These are phyloP conservation scores for Rhyacophila evoluta DNA, from an alignment of 2,888 invertebrate genomes.

Conservation along the genomic window DNA sequence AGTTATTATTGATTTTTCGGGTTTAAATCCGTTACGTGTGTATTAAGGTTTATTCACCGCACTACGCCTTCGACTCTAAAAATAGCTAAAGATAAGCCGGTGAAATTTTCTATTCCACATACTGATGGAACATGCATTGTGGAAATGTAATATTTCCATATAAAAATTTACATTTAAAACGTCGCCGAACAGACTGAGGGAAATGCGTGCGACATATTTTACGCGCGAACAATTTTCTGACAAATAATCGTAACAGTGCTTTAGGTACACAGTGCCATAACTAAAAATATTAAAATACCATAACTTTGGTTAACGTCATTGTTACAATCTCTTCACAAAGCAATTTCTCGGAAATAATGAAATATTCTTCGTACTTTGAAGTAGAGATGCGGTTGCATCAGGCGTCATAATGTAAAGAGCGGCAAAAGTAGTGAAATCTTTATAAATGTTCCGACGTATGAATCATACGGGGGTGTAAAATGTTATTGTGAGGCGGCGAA, in stretches of 20 bases:
- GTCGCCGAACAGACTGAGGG: conserved; percentile 15
- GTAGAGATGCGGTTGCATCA: too few species aligned
- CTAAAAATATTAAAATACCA: neutral
- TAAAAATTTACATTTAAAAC: conserved; percentile 24
- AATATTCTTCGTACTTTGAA: too few species aligned
- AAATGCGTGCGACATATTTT: conserved; percentile 22
- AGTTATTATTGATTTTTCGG: too few species aligned
- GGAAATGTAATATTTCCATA: conserved; percentile 15
- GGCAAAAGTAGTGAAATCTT: too few species aligned
- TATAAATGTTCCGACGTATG: too few species aligned
- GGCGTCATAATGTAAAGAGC: too few species aligned
- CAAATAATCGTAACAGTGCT: conserved; percentile 1
- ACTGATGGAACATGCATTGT: conserved; percentile 1
- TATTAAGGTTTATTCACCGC: neutral
- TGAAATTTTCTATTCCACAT: neutral
- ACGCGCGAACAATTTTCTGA: conserved; percentile 3
- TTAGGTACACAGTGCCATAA: neutral
- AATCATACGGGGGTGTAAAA: too few species aligned
- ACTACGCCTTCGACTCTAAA: neutral
- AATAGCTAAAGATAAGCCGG: neutral
- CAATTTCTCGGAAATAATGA: too few species aligned
- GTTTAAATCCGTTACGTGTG: too few species aligned
- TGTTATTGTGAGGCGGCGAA: too few species aligned
- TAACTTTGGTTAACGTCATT: too few species aligned
- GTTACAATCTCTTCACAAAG: too few species aligned